These are phyloP conservation scores for Orthosia incerta DNA, from an alignment of 2,888 invertebrate genomes.

Conservation along the genomic window DNA sequence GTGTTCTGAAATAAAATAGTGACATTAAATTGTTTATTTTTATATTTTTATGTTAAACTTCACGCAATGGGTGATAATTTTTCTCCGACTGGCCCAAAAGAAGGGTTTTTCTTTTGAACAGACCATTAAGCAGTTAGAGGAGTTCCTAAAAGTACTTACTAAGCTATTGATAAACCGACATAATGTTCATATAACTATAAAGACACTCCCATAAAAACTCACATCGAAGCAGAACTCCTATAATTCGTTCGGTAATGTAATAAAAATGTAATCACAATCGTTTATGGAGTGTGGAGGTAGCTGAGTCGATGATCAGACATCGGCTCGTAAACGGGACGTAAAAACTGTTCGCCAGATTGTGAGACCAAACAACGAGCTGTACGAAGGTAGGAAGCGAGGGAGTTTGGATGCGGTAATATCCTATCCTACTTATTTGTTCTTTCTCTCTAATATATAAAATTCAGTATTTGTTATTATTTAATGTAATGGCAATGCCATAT, in stretches of 20 bases:
- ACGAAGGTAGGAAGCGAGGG: not conserved
- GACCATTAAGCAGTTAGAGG: not conserved
- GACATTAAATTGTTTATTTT: too few species aligned
- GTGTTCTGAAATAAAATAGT: too few species aligned
- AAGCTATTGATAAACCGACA: slow-evolving; percentile 14
- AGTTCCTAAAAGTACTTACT: slow-evolving; percentile 1
- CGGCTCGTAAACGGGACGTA: slow-evolving; percentile 74
- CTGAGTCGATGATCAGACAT: slow-evolving; percentile 73
- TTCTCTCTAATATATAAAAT: too few species aligned
- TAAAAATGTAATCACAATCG: slow-evolving; percentile 67
- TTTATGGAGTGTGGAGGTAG: slow-evolving; percentile 65
- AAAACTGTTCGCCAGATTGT: slow-evolving; percentile 73
- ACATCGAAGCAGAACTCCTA: slow-evolving; percentile 33
- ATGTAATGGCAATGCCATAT: too few species aligned
- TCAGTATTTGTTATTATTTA: too few species aligned
- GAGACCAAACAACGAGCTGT: slow-evolving; percentile 57
- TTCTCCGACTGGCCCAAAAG: too few species aligned
- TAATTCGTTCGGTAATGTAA: slow-evolving; percentile 54
- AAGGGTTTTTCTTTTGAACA: not conserved
- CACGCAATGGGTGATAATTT: too few species aligned
- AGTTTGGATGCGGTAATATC: slow-evolving; percentile 41
- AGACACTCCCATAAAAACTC: slow-evolving; percentile 27
- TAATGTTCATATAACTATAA: not conserved
- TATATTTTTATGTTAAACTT: too few species aligned
- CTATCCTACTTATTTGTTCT: too few species aligned